A percentile compares a stretch with the other conserved stretches of the same genome.
Evolutionary conservation across 2,888 invertebrate genomes (phyloP).

Genomic region (Colostygia pectinataria): DNA sequence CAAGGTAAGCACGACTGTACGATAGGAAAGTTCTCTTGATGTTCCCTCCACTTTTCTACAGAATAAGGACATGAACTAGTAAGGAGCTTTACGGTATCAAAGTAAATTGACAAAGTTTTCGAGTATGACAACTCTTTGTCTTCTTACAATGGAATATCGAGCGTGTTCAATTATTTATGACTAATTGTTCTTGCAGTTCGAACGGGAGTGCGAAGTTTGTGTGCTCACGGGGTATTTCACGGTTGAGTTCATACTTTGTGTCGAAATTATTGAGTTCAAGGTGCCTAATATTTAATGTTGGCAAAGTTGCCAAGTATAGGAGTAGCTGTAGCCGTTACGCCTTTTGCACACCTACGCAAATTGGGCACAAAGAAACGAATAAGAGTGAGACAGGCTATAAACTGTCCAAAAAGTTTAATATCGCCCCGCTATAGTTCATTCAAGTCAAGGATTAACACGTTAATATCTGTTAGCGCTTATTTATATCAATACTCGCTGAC

Average conservation of each 20-base stretch:
- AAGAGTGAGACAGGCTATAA: background rate
- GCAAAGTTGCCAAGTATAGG: constrained; percentile 18
- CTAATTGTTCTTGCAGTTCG: constrained; percentile 66
- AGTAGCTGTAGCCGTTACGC: constrained; percentile 2
- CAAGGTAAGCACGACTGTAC: constrained; percentile 77
- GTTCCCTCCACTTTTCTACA: constrained; percentile 72
- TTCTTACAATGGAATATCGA: constrained; percentile 70
- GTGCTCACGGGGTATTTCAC: constrained; percentile 43
- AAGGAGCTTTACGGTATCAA: constrained; percentile 71
- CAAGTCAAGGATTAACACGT: too few species aligned
- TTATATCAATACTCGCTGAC: too few species aligned
- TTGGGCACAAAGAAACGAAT: background rate
- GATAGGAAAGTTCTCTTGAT: constrained; percentile 73
- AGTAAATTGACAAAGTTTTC: constrained; percentile 77
- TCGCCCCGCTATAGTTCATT: too few species aligned
- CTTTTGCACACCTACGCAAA: background rate
- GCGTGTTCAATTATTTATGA: constrained; percentile 73
- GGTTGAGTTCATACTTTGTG: constrained; percentile 42
- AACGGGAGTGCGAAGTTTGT: constrained; percentile 42
- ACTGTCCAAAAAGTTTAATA: background rate
- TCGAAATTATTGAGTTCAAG: constrained; percentile 38
- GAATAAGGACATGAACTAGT: constrained; percentile 68
- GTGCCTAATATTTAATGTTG: constrained; percentile 31
- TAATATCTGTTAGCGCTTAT: background rate
- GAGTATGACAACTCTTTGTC: constrained; percentile 73